Percentiles rank a stretch among this genome's conserved stretches.
phyloP scores from a whole-genome alignment of 2,888 invertebrate genomes.

The Pristionchus mayeri region DNA sequence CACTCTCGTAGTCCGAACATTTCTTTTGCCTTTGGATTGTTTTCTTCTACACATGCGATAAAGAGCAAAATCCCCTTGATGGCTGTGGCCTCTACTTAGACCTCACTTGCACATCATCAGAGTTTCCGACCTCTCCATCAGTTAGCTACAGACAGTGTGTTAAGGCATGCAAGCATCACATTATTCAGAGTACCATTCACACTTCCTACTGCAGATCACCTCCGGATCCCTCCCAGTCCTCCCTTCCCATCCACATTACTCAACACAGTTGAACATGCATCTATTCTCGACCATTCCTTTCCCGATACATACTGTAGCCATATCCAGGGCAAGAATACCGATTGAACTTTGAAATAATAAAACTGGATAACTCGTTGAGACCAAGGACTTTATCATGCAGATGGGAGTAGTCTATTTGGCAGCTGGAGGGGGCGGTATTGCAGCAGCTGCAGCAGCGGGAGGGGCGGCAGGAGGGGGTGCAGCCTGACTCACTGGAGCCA shows the following conservation, averaged over 20 bases:
- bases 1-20: background rate
- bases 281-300: background rate
- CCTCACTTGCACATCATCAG: no score
- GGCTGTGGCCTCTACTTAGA: no score
- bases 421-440: background rate
- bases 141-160: no score
- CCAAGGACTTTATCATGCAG: slow-evolving; percentile 21
- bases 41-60: background rate
- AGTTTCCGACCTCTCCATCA: no score
- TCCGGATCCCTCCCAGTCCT: no score
- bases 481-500: background rate
- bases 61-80: no score
- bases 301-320: slow-evolving; percentile 28
- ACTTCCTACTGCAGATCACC: no score
- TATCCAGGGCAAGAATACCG: background rate
- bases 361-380: background rate
- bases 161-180: no score
- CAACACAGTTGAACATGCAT: no score
- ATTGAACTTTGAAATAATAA: slow-evolving; percentile 16
- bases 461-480: background rate
- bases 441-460: no score
- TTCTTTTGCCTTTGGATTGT: background rate
- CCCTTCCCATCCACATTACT: no score
- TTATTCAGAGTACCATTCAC: no score
- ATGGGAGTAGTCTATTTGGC: background rate